These are phyloP conservation scores for Nematopogon swammerdamellus DNA, from an alignment of 2,888 invertebrate species.

Conservation along the genomic window DNA sequence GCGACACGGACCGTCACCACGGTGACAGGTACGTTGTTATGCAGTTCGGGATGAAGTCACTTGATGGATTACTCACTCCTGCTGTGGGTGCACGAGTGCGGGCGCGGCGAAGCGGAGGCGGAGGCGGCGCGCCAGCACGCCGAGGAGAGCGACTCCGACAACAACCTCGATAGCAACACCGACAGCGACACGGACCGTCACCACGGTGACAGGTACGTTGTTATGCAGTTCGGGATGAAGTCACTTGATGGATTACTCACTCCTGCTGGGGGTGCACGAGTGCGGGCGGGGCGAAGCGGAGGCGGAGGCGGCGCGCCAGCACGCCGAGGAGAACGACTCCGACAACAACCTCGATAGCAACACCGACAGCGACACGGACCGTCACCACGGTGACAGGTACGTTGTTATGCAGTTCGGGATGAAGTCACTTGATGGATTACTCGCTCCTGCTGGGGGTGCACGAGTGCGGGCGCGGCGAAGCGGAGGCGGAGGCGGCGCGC, in stretches of 20 bases:
- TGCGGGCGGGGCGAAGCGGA: slow-evolving; percentile 81
- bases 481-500: slow-evolving; percentile 69
- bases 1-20: slow-evolving; percentile 50
- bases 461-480: slow-evolving; percentile 85
- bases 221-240: slow-evolving; percentile 79
- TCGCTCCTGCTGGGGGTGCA: too few relatives aligned
- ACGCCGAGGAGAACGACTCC: slow-evolving; percentile 36
- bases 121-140: slow-evolving; percentile 55
- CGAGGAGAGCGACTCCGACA: slow-evolving; percentile 47
- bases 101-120: slow-evolving; percentile 76
- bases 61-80: slow-evolving; percentile 98
- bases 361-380: slow-evolving; percentile 60
- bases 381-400: slow-evolving; percentile 43
- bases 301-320: slow-evolving; percentile 61
- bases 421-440: too few relatives aligned
- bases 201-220: slow-evolving; percentile 37
- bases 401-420: too few relatives aligned
- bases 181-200: slow-evolving; percentile 57
- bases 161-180: slow-evolving; percentile 55
- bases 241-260: slow-evolving; percentile 98
- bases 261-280: slow-evolving; percentile 95
- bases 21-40: slow-evolving; percentile 32
- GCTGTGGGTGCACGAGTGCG: slow-evolving; percentile 94
- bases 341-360: slow-evolving; percentile 57
- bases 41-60: slow-evolving; percentile 90